phyloP scores from a whole-genome alignment of 1,140 invertebrate species.

The Magallana angulata region DNA sequence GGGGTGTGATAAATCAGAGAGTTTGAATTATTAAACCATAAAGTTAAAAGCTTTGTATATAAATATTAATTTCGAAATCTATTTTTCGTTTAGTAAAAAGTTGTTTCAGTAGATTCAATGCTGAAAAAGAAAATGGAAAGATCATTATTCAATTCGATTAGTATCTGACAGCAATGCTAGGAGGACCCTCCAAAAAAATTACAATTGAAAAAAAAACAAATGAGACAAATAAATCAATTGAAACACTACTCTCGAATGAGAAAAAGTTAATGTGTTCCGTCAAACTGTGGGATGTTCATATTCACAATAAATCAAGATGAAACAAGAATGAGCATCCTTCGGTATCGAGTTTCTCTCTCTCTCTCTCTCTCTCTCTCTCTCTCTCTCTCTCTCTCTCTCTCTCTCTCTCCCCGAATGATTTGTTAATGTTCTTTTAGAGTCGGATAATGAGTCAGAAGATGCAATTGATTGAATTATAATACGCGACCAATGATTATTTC shows the following conservation, averaged over 20 bases:
- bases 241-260: not conserved
- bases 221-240: constrained; percentile 13
- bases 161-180: not conserved
- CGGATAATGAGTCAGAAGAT: constrained; percentile 6
- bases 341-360: not conserved
- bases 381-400: not conserved
- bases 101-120: too few relatives aligned
- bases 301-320: constrained; percentile 8
- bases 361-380: not conserved
- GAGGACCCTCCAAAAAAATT: too few relatives aligned
- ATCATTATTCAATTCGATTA: too few relatives aligned
- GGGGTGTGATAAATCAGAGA: too few relatives aligned
- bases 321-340: not conserved
- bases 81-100: not conserved
- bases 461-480: constrained; percentile 4
- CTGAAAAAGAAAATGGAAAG: too few relatives aligned
- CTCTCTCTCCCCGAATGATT: not conserved
- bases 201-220: not conserved
- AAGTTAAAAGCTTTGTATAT: too few relatives aligned
- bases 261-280: not conserved
- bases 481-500: not conserved
- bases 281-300: not conserved
- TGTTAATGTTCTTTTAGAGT: not conserved
- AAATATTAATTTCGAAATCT: not conserved
- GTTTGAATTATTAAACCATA: too few relatives aligned